Conservation (phyloP, 2,113 vertebrate genomes). For the Rhinopomastus cyanomelas region DNA sequence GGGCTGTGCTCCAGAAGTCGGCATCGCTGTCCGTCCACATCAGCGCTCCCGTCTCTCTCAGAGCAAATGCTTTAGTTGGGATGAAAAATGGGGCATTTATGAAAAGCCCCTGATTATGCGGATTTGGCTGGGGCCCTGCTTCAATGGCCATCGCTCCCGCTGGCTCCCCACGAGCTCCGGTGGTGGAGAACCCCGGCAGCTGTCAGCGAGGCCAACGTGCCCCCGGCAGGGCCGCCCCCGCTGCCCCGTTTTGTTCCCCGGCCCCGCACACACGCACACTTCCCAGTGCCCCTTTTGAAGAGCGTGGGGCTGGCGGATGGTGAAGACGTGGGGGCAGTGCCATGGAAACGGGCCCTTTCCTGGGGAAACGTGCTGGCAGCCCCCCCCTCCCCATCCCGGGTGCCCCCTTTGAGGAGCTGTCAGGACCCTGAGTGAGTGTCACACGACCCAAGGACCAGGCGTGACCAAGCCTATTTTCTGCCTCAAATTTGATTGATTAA, state of each 20-base stretch:
- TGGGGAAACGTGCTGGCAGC: slow-evolving; percentile 88
- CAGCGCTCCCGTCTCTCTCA: not conserved
- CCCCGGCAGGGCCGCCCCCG: slow-evolving; percentile 78
- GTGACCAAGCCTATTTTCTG: slow-evolving; percentile 99
- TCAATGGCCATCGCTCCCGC: slow-evolving; percentile 67
- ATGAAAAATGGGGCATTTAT: slow-evolving; percentile 79
- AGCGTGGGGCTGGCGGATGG: slow-evolving; percentile 82
- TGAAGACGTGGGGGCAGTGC: slow-evolving; percentile 80
- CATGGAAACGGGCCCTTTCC: slow-evolving; percentile 95
- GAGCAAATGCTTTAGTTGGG: slow-evolving; percentile 52
- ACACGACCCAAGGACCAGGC: slow-evolving; percentile 90
- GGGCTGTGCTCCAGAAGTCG: slow-evolving; percentile 4
- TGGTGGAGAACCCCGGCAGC: slow-evolving; percentile 78
- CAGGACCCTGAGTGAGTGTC: slow-evolving; percentile 90
- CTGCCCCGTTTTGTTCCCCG: slow-evolving; percentile 73
- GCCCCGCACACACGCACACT: slow-evolving; percentile 36
- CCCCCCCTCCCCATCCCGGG: slow-evolving; percentile 43
- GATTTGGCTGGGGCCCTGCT: slow-evolving; percentile 70
- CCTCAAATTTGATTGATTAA: slow-evolving; percentile 99
- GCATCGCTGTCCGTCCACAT: slow-evolving; percentile 3
- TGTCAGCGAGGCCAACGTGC: slow-evolving; percentile 75
- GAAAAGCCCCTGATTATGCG: slow-evolving; percentile 77
- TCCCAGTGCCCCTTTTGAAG: slow-evolving; percentile 75
- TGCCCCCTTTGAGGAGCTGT: slow-evolving; percentile 94
- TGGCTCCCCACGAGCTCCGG: slow-evolving; percentile 75